Percentiles rank a stretch among this genome's conserved stretches.
These are phyloP conservation scores for Muraenolepis orangiensis DNA, from an alignment of 2,797 vertebrate species.

Conservation along the genomic window DNA sequence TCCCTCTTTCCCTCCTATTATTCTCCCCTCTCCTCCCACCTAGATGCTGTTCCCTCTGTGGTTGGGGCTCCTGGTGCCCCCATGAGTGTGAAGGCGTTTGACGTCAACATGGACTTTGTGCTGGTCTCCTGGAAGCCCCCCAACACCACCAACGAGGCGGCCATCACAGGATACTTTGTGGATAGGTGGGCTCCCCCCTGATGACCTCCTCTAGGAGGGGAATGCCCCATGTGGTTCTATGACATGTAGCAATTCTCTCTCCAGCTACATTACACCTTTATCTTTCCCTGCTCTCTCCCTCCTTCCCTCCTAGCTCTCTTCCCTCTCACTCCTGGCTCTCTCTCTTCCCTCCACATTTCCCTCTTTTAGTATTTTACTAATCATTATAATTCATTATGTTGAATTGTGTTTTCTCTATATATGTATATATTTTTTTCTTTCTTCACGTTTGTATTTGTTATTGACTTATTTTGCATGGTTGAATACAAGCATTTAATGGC, in stretches of 20 bases:
- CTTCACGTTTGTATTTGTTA: no score
- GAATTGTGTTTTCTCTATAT: no score
- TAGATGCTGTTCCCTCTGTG: conserved; percentile 81
- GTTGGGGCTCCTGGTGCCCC: conserved; percentile 83
- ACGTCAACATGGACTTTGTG: conserved; percentile 89
- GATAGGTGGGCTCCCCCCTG: conserved; percentile 79
- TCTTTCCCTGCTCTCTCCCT: neutral
- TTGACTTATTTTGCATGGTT: no score
- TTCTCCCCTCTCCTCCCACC: neutral
- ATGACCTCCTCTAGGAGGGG: conserved; percentile 6
- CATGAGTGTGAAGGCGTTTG: conserved; percentile 85
- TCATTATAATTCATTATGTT: no score
- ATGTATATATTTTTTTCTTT: no score
- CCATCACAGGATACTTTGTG: conserved; percentile 91
- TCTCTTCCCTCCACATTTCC: no score
- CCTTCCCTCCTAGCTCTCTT: no score
- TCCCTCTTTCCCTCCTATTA: conserved; percentile 25
- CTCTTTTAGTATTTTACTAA: no score
- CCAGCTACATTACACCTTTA: neutral
- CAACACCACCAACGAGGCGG: conserved; percentile 83
- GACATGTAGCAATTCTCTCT: neutral
- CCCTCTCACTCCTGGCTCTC: no score
- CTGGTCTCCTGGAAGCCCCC: conserved; percentile 96
- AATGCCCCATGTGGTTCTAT: conserved; percentile 26
- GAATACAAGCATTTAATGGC: no score